phyloP scores from a whole-genome alignment of 1,140 invertebrate species.

The Holotrichia oblita region DNA sequence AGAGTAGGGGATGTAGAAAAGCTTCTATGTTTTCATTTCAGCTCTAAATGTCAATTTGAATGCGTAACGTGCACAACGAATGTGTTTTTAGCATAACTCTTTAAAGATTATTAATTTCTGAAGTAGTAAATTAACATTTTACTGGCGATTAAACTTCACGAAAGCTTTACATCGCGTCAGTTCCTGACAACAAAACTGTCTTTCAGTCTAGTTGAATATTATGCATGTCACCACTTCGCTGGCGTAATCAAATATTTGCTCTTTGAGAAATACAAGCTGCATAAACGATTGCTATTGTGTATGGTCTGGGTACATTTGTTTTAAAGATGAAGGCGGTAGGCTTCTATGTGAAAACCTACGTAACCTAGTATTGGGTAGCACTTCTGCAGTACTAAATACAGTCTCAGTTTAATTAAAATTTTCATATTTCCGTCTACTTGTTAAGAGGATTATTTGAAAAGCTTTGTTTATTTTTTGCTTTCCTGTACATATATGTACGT shows the following conservation, averaged over 20 bases:
- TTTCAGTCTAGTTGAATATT: background rate
- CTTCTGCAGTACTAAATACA: no score
- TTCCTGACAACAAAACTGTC: background rate
- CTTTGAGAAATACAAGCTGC: background rate
- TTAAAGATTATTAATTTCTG: conserved; percentile 15
- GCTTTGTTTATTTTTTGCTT: no score
- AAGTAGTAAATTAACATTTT: background rate
- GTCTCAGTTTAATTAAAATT: background rate
- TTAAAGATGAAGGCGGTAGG: background rate
- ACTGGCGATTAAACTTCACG: background rate
- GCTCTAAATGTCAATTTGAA: no score
- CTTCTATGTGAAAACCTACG: background rate
- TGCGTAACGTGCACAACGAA: no score
- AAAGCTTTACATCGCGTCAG: background rate
- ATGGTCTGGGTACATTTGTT: background rate
- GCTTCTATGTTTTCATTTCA: no score
- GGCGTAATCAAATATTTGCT: conserved; percentile 5
- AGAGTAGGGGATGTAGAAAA: no score
- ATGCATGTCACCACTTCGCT: background rate
- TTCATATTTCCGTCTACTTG: background rate
- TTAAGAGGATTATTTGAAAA: background rate
- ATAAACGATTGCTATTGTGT: background rate
- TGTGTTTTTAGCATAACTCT: background rate
- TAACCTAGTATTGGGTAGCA: background rate
- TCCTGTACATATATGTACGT: no score